A percentile compares a stretch with the other conserved stretches of the same genome.
These are phyloP conservation scores for Orius insidiosus DNA, from an alignment of 1,140 invertebrate species.

Conservation along the genomic window DNA sequence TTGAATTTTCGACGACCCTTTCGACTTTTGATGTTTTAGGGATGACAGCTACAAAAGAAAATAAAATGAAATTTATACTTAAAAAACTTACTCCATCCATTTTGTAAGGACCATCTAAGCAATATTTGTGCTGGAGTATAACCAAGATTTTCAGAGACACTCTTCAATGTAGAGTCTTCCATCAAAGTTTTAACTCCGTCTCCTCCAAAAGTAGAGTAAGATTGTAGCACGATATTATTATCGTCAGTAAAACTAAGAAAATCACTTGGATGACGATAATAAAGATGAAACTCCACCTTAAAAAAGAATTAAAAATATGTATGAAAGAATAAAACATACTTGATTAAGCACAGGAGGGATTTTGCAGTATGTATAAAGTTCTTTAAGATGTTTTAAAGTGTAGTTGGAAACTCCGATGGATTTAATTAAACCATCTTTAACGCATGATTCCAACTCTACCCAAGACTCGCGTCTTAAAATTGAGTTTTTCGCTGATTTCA, in stretches of 20 bases:
- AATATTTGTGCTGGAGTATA: slow-evolving; percentile 46
- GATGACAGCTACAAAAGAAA: slow-evolving; percentile 39
- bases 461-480: slow-evolving; percentile 31
- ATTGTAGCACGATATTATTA: slow-evolving; percentile 52
- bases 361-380: slow-evolving; percentile 38
- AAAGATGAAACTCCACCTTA: slow-evolving; percentile 66
- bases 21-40: slow-evolving; percentile 44
- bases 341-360: slow-evolving; percentile 60
- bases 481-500: slow-evolving; percentile 35
- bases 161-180: slow-evolving; percentile 34
- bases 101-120: slow-evolving; percentile 47
- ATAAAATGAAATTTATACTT: slow-evolving; percentile 11
- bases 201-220: slow-evolving; percentile 62
- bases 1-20: slow-evolving; percentile 47
- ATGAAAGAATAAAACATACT: slow-evolving; percentile 28
- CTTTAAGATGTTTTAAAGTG: slow-evolving; percentile 46
- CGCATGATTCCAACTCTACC: slow-evolving; percentile 42
- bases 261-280: slow-evolving; percentile 40
- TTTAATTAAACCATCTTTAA: slow-evolving; percentile 36
- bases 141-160: slow-evolving; percentile 36
- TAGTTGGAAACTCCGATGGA: slow-evolving; percentile 77
- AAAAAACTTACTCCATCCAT: slow-evolving; percentile 40
- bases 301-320: slow-evolving; percentile 17
- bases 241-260: slow-evolving; percentile 45
- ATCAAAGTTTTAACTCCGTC: slow-evolving; percentile 31